Base-by-base conservation (phyloP, 2,797 vertebrate genomes). In the Calcarius lapponicus region DNA sequence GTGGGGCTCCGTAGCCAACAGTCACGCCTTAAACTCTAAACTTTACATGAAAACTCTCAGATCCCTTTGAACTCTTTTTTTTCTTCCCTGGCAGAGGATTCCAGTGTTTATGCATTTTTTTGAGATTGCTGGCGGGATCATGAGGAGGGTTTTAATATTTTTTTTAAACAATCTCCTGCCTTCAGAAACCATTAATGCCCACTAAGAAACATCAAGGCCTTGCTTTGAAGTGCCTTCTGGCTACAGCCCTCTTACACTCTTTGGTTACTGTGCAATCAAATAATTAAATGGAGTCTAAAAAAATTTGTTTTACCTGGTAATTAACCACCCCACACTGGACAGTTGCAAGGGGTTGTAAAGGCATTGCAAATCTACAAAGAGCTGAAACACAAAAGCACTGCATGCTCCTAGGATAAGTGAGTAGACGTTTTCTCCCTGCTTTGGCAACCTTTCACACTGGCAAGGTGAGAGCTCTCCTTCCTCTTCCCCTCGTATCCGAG, bases 221-320 rank as follows among this genome's bases (percentile, higher is more conserved):
- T 88, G 98, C 99, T 99, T 99, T 99, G 99, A 99, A 99, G 98
- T 99, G 98, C 98, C 98, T 99, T 98, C 98, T 99, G 98, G 98
- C 98, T 99, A 98, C 98, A 98, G 98, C 98, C 98, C 98, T 98
- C 97, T 97, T 95, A 80, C 97, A 97, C 98, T 98, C 97, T 97
- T 97, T 97, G 98, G 98, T 98, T 98, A 98, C 98, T 98, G 98
- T 98, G 98, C 98, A 98, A 98, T 99, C 98, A 99, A 98, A 99
- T 98, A 98, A 99, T 99, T 99, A 98, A 99, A 98, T 97, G 98
- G 98, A 98, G 98, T 98, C 98, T 97, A 97, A 95, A 96, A 90
- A 98, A 98, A 98, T 98, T 98, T 96, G 98, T 98, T 98, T 98
- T 98, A 99, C 98, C 98, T 99, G 98, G 98, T 98, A 99, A 99